Evolutionary conservation across 2,113 vertebrate genomes (phyloP).

Genomic region (Brachyhypopomus gauderio): DNA sequence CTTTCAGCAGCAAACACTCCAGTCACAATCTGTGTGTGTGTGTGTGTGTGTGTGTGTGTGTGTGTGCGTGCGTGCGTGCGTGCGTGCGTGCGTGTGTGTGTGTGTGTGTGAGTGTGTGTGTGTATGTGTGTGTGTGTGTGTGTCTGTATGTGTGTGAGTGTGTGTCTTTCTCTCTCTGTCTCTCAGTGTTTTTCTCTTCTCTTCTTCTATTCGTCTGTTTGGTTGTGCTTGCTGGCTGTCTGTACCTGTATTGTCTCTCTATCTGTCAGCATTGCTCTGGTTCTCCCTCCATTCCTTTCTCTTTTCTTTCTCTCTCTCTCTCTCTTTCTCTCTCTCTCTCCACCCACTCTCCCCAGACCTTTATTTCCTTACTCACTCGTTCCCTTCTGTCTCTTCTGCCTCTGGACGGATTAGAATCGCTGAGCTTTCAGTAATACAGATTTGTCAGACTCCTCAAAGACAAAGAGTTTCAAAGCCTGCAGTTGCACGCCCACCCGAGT

Average conservation of each 20-base stretch:
- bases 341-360: too few relatives aligned
- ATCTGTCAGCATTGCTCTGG: constrained; percentile 15
- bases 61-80: too few relatives aligned
- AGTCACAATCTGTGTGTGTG: too few relatives aligned
- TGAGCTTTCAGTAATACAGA: constrained; percentile 54
- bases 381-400: constrained; percentile 17
- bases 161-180: neutral
- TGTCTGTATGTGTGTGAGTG: too few relatives aligned
- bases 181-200: neutral
- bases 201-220: neutral
- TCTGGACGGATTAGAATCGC: constrained; percentile 43
- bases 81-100: too few relatives aligned
- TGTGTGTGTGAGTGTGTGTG: too few relatives aligned
- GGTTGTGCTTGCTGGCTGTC: neutral
- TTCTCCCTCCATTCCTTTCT: constrained; percentile 10
- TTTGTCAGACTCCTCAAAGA: constrained; percentile 44
- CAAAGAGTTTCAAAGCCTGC: constrained; percentile 34
- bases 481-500: constrained; percentile 20
- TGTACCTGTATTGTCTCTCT: constrained; percentile 23
- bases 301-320: constrained; percentile 10
- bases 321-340: too few relatives aligned
- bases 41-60: too few relatives aligned
- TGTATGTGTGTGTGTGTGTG: too few relatives aligned
- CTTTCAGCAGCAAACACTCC: too few relatives aligned
- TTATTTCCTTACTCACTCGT: too few relatives aligned